Base-by-base conservation (phyloP, 2,113 vertebrate genomes). In the Brachyhypopomus gauderio region DNA sequence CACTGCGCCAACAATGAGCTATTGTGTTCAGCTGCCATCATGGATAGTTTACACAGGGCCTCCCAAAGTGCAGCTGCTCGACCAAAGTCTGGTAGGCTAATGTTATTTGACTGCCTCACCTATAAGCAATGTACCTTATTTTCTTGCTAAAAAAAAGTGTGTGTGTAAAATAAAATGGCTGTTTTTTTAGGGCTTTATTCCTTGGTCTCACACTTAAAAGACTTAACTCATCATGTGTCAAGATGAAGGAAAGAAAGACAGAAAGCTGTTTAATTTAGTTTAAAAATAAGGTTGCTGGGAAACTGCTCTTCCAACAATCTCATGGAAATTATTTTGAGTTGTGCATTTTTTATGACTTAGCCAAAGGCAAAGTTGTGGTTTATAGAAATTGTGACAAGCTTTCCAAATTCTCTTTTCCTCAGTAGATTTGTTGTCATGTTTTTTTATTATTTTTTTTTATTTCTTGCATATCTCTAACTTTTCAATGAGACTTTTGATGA, bases 21-120 rank as follows among this genome's bases (percentile, higher is more conserved):
- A 92, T 93, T 94, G 91, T 94, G 91, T 90, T 91, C 92, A 93
- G 92, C 91, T 92, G 92, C 88, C 91, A 87, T 89, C 85, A 85
- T 90, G 72, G 83, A 77, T 63, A 34, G 88, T 88, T 83, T 87
- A 88, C 88, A 85, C 55, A 48, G 67, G 80, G 73, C 80, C 66
- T 55, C 72, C 70, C 22, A 16, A 76, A 72, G 63, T 64, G 59
- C 16, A 73, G n/a, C n/a, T 22, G 63, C 59, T 34, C 11, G 20
- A 73, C 19, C 41, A 64, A 52, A 27, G 14, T 55, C 58, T 73
- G 25, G 12, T 34, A 52, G 23, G 69, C 60, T 67, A 34, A 58
- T 58, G 36, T 25, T 2, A 22, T 48, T 23, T 22, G 9, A 38
- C 38, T 2, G 45, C 22, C 36, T 71, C 17, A 9, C 4, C n/a